Base-by-base conservation (phyloP, 2,113 vertebrate genomes). In the Mugil cephalus region DNA sequence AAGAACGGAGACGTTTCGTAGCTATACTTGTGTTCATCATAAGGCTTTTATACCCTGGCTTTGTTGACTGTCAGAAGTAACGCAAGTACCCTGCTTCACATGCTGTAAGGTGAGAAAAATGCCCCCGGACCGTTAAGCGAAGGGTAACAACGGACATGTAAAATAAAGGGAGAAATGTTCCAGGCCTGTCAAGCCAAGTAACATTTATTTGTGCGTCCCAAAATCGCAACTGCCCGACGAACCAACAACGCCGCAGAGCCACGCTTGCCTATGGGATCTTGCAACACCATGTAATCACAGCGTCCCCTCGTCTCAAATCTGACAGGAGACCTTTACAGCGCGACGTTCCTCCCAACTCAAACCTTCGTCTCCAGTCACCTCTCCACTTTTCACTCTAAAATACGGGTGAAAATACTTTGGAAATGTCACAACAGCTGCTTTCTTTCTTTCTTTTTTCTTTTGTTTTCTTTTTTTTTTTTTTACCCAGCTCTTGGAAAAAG, bases 181-280 rank as follows among this genome's bases (percentile, higher is more conserved):
- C 61, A 63, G 55, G 8, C 35, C 7, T 21, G 62, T 73, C 80
- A 64, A 12, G 13, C 56, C 19, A 19, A 19, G 46, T 68, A 52
- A 62, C 18, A 21, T 21, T 61, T 62, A 39, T 72, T 72, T 39
- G 30, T 17, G 10, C 12, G 6, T 50, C 34, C 11, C 9, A 42
- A 36, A 69, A 56, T 63, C 56, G 36, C 51, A 69, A 54, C 47
- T 42, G 14, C 13, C 21, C 53, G 51, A 0, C 1, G 50, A 47
- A 12, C 19, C 40, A 60, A 15, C 52, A 43, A 38, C 50, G 43
- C 8, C 0, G 0, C 2, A 6, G 19, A 12, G 39, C 38, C 38
- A 36, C 4, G 1, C 15, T 35, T 7, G 54, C 48, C 59, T 66
- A 15, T 7, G 24, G 50, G 65, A 38, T 39, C 30, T 61, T 9